These are phyloP conservation scores for Dryobota labecula DNA, from an alignment of 2,888 invertebrate genomes.

Conservation along the genomic window DNA sequence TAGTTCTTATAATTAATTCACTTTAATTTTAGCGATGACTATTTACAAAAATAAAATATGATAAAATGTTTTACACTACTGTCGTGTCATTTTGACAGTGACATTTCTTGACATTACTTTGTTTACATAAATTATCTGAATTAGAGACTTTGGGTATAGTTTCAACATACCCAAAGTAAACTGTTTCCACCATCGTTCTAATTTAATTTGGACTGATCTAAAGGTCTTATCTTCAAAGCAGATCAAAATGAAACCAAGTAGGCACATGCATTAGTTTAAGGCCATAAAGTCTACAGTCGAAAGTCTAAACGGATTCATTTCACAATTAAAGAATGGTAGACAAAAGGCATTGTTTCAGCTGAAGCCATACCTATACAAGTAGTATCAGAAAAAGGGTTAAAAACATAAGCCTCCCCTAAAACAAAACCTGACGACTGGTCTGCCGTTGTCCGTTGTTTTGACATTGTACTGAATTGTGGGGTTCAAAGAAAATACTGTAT, in stretches of 20 bases:
- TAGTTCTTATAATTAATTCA: too few species aligned
- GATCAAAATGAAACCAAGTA: constrained; percentile 11
- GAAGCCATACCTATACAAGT: constrained; percentile 51
- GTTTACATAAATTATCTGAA: too few species aligned
- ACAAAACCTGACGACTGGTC: constrained; percentile 45
- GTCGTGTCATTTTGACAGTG: too few species aligned
- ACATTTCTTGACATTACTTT: too few species aligned
- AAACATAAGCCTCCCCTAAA: constrained; percentile 56
- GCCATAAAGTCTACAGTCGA: constrained; percentile 27
- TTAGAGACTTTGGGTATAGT: too few species aligned
- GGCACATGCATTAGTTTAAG: constrained; percentile 7
- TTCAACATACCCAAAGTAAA: background rate
- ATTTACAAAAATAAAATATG: too few species aligned
- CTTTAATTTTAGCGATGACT: too few species aligned
- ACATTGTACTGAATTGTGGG: constrained; percentile 33
- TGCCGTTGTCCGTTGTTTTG: constrained; percentile 42
- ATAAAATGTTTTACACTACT: too few species aligned
- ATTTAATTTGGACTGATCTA: constrained; percentile 2
- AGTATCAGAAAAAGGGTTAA: constrained; percentile 63
- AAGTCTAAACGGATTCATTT: constrained; percentile 59
- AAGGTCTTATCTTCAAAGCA: constrained; percentile 3
- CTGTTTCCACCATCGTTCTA: background rate
- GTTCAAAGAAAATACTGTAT: constrained; percentile 20
- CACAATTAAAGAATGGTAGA: constrained; percentile 68
- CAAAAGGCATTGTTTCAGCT: constrained; percentile 72